Evolutionary conservation across 1,140 invertebrate species (phyloP), one percentile per base, ranked within the genome.

Genomic region (Acromyrmex echinatior): DNA sequence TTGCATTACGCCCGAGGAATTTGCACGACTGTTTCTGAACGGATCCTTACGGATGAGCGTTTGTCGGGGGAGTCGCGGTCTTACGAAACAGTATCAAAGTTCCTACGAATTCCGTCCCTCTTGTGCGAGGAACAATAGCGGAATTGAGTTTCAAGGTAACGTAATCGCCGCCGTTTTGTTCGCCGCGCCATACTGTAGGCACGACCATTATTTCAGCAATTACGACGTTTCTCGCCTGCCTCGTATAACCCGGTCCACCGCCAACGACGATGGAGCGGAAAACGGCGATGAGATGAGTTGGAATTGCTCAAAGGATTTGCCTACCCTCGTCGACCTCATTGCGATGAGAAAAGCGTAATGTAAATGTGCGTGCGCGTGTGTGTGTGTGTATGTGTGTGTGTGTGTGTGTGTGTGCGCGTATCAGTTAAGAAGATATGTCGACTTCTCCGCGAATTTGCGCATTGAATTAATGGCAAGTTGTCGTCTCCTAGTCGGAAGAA

Each of bases 131-230:
- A 51, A 63, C 68, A 78, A 62, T 39, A 60, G 58, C 60, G 45
- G 35, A 88, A 89, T 91, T 89, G 70, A 91, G 89, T 89, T 89
- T 62, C 86, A 65, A 39, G 49, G 51, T 56, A 63, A 12, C 63
- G 25, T 76, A 90, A 79, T 89, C 62, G 62, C 65, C 65, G 62
- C 45, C 65, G 66, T 53, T 88, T 88, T 82, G 58, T 71, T 56
- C 35, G 25, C 87, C 56, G 28, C 65, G 28, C 74, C 14, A 39
- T 77, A 18, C 84, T 58, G 63, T 39, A 70, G 60, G 63, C 70
- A 21, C 1, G 63, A 73, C 70, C 82, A 91, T 91, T 91, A 82
- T 89, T 89, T 91, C 74, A 82, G 79, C 80, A 91, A 91, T 91
- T 88, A 89, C 82, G 45, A 79, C 65, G 51, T 60, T 88, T 71